Base-by-base conservation (phyloP, 1,140 invertebrate genomes). In the Sitophilus oryzae region DNA sequence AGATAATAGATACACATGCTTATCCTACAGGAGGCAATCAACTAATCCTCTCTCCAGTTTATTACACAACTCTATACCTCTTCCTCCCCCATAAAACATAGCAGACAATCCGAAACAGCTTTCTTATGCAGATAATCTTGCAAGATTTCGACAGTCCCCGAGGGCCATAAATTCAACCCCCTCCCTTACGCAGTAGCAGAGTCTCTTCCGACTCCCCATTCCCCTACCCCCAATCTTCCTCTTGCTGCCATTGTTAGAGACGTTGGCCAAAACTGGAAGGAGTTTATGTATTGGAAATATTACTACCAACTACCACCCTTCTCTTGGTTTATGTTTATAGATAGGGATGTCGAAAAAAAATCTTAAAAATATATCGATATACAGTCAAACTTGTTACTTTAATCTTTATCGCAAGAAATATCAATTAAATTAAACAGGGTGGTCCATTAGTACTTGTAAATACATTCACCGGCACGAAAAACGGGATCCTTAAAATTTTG, bases 261-360 rank as follows among this genome's bases (percentile, higher is more conserved):
- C 50, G 40, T 30, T 52, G 36, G 52, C 52, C 52, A 54, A 54
- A 54, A n/a, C 5, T 30, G 36, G 38, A 30, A 45, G 44, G 52
- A 43, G 14, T 54, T 65, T 65, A 65, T 65, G 63, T 65, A 65
- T 65, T 59, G 63, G 63, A 65, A 65, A 63, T 65, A 65, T 65
- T 65, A 63, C 59, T 61, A 61, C 50, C 42, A 61, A 21, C 36
- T 20, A 35, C 37, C 14, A n/a, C n/a, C n/a, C n/a, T n/a, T n/a
- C n/a, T n/a, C n/a, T n/a, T n/a, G n/a, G n/a, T n/a, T n/a, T n/a
- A n/a, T n/a, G n/a, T n/a, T n/a, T n/a, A n/a, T n/a, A n/a, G n/a
- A n/a, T n/a, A n/a, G n/a, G n/a, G n/a, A n/a, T n/a, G n/a, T n/a
- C n/a, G n/a, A n/a, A n/a, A n/a, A n/a, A n/a, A n/a, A n/a, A n/a